Evolutionary conservation across 2,113 vertebrate species (phyloP), one percentile per base, ranked within the genome.

Genomic region (Myocastor coypus): DNA sequence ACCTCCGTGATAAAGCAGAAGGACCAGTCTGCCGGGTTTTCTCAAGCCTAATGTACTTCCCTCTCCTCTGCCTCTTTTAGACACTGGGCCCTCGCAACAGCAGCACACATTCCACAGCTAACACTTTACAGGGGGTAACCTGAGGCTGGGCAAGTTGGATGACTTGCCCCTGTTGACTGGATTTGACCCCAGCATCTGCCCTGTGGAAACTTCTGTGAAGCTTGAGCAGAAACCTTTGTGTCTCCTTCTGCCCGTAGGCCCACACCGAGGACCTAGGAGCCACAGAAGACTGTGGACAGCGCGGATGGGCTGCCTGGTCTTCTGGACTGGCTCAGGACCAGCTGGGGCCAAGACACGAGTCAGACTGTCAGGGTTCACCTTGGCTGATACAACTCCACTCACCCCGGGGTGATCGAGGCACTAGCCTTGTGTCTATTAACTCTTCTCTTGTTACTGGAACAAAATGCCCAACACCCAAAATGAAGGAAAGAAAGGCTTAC

Each of bases 231-330:
- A 11, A 52, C 10, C 1, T 24, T 17, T 3, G 32, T 24, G 30
- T 17, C 37, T 57, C 32, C 22, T 2, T 30, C 37, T 66, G 32
- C 17, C 0, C 34, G 40, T 1, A 0, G 68, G 20, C 5, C 46
- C 24, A 37, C 22, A 14, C 50, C 11, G 7, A 52, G n/a, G 61
- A 64, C 32, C 52, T 50, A 17, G 7, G 30, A 73, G 46, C 19
- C 22, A 7, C 13, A 32, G 40, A 32, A 59, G 12, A 3, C 16
- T 14, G 64, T 3, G 32, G 83, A 68, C 64, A 28, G 59, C 16
- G 12, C 68, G 52, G 28, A 5, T 0, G 3, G 30, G 26, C 0
- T 14, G 22, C 57, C n/a, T 24, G 1, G 4, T 26, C 78, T 40
- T 30, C 17, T 5, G n/a, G 20, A 42, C 75, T 82, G 40, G 24